A percentile compares a stretch with the other conserved stretches of the same genome.
Conservation (phyloP, 2,888 invertebrate genomes). For the Glyphotaelius pellucidus region DNA sequence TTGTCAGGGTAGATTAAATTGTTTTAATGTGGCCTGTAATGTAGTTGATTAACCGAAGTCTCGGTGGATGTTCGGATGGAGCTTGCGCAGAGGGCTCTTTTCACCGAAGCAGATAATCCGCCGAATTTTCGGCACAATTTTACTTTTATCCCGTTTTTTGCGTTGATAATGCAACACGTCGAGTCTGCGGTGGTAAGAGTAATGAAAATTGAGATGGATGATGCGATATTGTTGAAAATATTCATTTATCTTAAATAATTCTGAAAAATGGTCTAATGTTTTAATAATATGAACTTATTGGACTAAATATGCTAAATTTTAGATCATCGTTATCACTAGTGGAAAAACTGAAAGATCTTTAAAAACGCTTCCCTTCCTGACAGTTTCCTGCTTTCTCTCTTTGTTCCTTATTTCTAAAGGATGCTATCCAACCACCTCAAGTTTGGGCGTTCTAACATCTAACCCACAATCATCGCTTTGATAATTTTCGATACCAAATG, state of each 20-base stretch:
- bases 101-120: constrained; percentile 3
- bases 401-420: too few species aligned
- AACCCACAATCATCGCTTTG: too few species aligned
- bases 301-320: too few species aligned
- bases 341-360: too few species aligned
- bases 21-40: constrained; percentile 22
- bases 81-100: constrained; percentile 19
- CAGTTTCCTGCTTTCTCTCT: too few species aligned
- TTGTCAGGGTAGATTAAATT: not conserved
- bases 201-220: not conserved
- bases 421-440: too few species aligned
- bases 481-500: too few species aligned
- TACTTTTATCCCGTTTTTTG: not conserved
- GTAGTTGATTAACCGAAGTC: constrained; percentile 30
- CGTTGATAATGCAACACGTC: not conserved
- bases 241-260: not conserved
- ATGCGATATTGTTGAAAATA: not conserved
- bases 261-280: too few species aligned
- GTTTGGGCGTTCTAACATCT: too few species aligned
- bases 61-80: constrained; percentile 2
- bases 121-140: not conserved
- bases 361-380: too few species aligned
- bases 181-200: not conserved
- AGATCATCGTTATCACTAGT: too few species aligned
- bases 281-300: too few species aligned